Evolutionary conservation across 2,113 vertebrate species (phyloP), one percentile per base, ranked within the genome.

Genomic region (Diadophis punctatus): DNA sequence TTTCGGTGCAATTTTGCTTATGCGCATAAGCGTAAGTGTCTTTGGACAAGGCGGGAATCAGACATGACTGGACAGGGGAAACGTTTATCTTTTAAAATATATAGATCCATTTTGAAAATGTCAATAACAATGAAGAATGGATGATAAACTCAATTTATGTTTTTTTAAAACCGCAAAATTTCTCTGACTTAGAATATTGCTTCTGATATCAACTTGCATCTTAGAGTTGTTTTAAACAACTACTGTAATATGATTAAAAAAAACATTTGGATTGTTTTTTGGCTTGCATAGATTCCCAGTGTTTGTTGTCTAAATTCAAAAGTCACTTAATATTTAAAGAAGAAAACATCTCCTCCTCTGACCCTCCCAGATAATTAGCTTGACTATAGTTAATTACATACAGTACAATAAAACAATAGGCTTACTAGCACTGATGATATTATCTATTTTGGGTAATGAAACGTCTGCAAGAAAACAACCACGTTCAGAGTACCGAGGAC

Each of bases 251-350:
- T 53, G 58, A 55, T 30, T 80, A 63, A 63, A 63, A 58, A 46
- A 30, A 68, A 34, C 30, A 68, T n/a, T n/a, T 68, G 63, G 63
- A 8, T 88, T 90, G 39, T 16, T 87, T 1, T 90, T 49, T 9
- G 86, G 22, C 8, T 25, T 92, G 1, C 53, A 49, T 53, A 60
- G 25, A 92, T 12, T 93, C 34, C 68, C 2, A 74, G 14, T 74
- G 7, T 60, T 5, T 63, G 25, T 39, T 87, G 68, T 87, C 80
- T 68, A 46, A 46, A 84, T 93, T 91, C 30, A 56, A 88, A 91
- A 91, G 51, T 23, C 25, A 84, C 18, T 88, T 87, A 51, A 43
- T 23, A 39, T 91, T 63, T 86, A 23, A 8, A 92, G 74, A 85
- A 25, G 63, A 92, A 60, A 49, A 85, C 30, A 48, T 12, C 86